A percentile compares a stretch with the other conserved stretches of the same genome.
Conservation (phyloP, 2,113 vertebrate genomes). For the Phalacrocorax aristotelis region DNA sequence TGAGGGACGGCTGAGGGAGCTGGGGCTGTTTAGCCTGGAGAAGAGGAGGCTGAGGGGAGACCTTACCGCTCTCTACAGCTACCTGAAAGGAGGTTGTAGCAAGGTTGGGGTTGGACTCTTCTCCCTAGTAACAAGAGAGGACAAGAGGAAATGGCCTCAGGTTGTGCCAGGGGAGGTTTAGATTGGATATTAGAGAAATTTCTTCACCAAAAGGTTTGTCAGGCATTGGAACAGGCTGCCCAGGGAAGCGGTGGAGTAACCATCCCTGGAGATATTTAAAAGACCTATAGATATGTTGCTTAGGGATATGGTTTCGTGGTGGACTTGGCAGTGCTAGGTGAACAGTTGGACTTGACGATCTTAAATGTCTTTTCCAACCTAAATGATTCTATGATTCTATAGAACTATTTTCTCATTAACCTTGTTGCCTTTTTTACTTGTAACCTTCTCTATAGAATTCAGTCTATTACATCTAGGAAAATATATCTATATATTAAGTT, state of each 20-base stretch:
- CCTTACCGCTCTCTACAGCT: background rate
- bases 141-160: background rate
- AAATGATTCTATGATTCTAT: background rate
- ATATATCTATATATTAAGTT: background rate
- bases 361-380: background rate
- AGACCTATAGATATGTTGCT: fast-evolving
- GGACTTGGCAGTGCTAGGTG: background rate
- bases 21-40: background rate
- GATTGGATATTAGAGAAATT: background rate
- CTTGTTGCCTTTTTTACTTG: background rate
- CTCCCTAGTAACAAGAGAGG: background rate
- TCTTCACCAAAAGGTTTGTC: background rate
- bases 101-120: fast-evolving
- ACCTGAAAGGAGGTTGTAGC: background rate
- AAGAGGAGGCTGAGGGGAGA: background rate
- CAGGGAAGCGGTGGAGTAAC: background rate
- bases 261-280: background rate
- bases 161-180: background rate
- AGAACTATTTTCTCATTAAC: background rate
- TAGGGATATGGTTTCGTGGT: background rate
- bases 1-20: background rate
- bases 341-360: background rate
- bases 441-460: background rate
- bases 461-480: background rate
- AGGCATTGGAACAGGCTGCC: background rate